A percentile compares a stretch with the other conserved stretches of the same genome.
Conservation (phyloP, 2,888 invertebrate species). For the Leptogaster cylindrica region DNA sequence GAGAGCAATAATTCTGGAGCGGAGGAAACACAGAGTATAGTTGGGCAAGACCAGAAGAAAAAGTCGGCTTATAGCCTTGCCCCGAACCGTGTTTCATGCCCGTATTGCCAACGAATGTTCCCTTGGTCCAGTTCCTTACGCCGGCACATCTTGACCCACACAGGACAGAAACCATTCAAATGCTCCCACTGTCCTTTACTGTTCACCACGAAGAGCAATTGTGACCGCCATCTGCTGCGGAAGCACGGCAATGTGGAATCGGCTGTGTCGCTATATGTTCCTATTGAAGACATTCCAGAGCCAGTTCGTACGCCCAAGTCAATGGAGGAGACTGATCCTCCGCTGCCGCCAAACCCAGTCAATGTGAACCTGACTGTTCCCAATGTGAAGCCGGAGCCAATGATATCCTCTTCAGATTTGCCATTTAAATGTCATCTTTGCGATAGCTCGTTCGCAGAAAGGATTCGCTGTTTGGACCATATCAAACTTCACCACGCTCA, state of each 20-base stretch:
- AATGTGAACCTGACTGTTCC: conserved; percentile 62
- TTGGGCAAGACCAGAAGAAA: conserved; percentile 68
- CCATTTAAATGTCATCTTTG: conserved; percentile 94
- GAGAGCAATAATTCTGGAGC: conserved; percentile 85
- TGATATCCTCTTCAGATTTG: conserved; percentile 67
- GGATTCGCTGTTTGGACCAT: conserved; percentile 82
- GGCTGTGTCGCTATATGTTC: conserved; percentile 62
- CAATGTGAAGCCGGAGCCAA: conserved; percentile 39
- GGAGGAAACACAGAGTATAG: conserved; percentile 66
- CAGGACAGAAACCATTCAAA: conserved; percentile 95
- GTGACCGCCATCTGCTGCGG: conserved; percentile 89
- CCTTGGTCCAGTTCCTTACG: conserved; percentile 96
- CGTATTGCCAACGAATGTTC: conserved; percentile 91
- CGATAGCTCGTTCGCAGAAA: conserved; percentile 81
- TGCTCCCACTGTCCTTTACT: conserved; percentile 91
- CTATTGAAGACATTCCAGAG: conserved; percentile 62
- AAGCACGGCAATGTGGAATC: conserved; percentile 76
- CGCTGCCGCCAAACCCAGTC: conserved; percentile 64
- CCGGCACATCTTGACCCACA: conserved; percentile 92
- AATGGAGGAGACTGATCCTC: conserved; percentile 54
- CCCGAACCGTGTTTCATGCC: conserved; percentile 91
- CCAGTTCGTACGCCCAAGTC: conserved; percentile 59
- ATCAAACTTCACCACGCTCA: conserved; percentile 75
- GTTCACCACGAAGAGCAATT: conserved; percentile 97
- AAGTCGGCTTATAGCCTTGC: conserved; percentile 95